Conservation (phyloP, 2,797 vertebrate genomes). For the Podarcis lilfordi region DNA sequence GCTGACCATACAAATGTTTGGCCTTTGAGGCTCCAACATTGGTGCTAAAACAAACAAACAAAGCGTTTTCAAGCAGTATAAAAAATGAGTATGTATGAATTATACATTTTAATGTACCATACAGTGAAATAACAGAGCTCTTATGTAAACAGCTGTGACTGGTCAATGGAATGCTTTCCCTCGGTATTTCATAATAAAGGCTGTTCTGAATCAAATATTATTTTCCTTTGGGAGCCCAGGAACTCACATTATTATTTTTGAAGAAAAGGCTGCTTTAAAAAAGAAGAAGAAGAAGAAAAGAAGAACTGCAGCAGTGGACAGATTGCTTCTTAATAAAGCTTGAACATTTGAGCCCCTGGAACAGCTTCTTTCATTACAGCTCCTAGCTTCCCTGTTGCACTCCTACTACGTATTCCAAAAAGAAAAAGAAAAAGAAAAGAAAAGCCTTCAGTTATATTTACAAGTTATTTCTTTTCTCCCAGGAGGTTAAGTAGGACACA, state of each 20-base stretch:
- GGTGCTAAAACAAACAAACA: neutral
- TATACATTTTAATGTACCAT: neutral
- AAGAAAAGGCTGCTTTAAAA: no score
- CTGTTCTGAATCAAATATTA: neutral
- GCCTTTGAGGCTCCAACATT: neutral
- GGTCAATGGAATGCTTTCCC: neutral
- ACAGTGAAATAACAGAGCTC: neutral
- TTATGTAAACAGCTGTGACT: neutral
- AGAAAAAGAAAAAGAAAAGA: no score
- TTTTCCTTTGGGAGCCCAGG: neutral
- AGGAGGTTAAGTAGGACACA: slow-evolving; percentile 3
- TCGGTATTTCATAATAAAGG: neutral
- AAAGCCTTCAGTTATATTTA: no score
- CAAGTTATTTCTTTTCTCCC: neutral
- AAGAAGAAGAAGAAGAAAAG: no score
- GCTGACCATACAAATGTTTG: neutral
- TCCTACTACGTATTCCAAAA: neutral
- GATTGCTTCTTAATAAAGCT: slow-evolving; percentile 9
- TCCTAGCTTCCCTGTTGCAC: neutral
- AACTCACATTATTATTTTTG: neutral
- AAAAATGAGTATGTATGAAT: neutral
- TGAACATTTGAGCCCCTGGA: neutral
- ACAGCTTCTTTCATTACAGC: neutral
- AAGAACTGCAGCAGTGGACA: neutral
- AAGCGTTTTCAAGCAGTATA: neutral